Base-by-base conservation (phyloP, 1,140 invertebrate genomes). In the Oreohelix idahoensis region DNA sequence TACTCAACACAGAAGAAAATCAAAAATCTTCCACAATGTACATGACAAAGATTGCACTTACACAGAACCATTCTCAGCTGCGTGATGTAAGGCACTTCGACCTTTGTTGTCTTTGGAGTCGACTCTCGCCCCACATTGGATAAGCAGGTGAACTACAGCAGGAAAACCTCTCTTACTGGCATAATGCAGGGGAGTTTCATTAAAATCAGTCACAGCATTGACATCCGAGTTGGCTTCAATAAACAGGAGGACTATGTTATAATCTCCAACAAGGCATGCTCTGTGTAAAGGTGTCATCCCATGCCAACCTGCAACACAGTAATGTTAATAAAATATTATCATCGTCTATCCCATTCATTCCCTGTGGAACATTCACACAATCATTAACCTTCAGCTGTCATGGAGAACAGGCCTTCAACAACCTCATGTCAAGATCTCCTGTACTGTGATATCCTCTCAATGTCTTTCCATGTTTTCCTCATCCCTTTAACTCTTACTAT, bases 141-240 rank as follows among this genome's bases (percentile, higher is more conserved):
- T 42, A n/a, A 92, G 73, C 8, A 90, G 75, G 66, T 90, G 85
- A 36, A 91, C 84, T 36, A 91, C 76, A 36, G 83, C 78, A 11
- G 87, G 86, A 26, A 86, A 83, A 10, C 91, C 91, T 83, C 89
- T 70, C 69, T 89, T 90, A 79, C 89, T 87, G 17, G 90, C 89
- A 84, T 90, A 91, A 75, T 90, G 89, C 10, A 91, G 70, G 26
- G 91, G 88, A 20, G 90, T 91, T 79, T 92, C 91, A 69, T 86
- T 71, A 85, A 87, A 90, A 49, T 90, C 87, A 85, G 91, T 91
- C 1, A 51, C 51, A 32, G 86, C 84, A 84, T 92, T 91, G 15
- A 88, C 83, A 79, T 91, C 90, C 51, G 90, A 86, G 10, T 89
- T 89, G 75, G 84, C 79, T 32, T 90, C 81, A 20, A 91, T 49